Evolutionary conservation across 2,113 vertebrate species (phyloP), one percentile per base, ranked within the genome.

Genomic region (Myotis davidii): DNA sequence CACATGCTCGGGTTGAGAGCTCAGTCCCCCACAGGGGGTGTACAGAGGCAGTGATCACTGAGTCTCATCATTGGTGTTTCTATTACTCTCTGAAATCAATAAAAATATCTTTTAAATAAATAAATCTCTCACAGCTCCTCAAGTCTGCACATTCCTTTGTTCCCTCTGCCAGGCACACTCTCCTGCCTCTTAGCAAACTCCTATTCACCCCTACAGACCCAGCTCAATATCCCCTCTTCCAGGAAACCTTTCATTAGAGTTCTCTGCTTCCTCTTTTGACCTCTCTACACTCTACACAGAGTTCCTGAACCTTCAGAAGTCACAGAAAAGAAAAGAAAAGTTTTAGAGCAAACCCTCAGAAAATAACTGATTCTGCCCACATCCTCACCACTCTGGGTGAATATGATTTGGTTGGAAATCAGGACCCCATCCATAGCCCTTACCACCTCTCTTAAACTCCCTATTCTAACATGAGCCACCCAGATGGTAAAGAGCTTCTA

Each of bases 371-470:
- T 8, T 11, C 74, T 6, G n/a, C 50, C 77, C 32, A 9, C n/a
- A 25, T 4, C 25, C 54, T 42, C 20, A 9, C 29, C 20, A 56
- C 4, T 0, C 14, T 0, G 18, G 18, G 8, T 12, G 20, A 25
- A 2, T 11, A 39, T 27, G 54, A 70, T 32, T n/a, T 12, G 45
- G 50, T 2, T 29, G n/a, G 39, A 76, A n/a, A 29, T 50, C 32
- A 9, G 50, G 25, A 42, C 39, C 29, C 48, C 0, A 0, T 4
- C 48, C 0, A 0, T 3, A 48, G 54, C 11, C 73, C 29, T 21
- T 5, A 17, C 9, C 20, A 11, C 3, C 3, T 39, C 23, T 61
- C 59, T 70, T 25, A 13, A 16, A 7, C 27, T 56, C 81, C 78
- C 52, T 18, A 6, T 13, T 37, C 27, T 13, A 56, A 13, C 45